Percentiles rank a stretch among this genome's conserved stretches.
Conservation (phyloP, 2,888 invertebrate genomes). For the Tanaodytes sp. region DNA sequence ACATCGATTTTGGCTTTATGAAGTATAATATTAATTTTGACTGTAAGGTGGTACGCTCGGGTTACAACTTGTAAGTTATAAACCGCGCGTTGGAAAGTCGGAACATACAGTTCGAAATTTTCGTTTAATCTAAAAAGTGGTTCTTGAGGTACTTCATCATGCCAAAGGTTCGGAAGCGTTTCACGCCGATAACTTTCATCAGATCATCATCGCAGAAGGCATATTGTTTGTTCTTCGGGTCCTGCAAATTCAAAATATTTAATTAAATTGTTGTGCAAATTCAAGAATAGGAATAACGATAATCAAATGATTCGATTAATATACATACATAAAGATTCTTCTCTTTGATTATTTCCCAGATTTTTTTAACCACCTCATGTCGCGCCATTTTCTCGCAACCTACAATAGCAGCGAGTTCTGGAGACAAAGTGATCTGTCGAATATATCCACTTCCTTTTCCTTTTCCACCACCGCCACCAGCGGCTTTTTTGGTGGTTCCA, state of each 20-base stretch:
- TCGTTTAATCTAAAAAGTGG: slow-evolving; percentile 82
- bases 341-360: slow-evolving; percentile 93
- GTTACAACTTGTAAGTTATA: background rate
- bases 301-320: too few species aligned
- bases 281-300: too few species aligned
- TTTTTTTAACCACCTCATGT: slow-evolving; percentile 91
- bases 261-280: background rate
- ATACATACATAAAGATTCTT: slow-evolving; percentile 82
- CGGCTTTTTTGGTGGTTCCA: slow-evolving; percentile 75
- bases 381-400: slow-evolving; percentile 89
- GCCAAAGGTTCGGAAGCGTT: slow-evolving; percentile 94
- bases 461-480: slow-evolving; percentile 75
- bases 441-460: slow-evolving; percentile 88
- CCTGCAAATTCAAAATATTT: slow-evolving; percentile 73
- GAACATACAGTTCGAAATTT: slow-evolving; percentile 64
- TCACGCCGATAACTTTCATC: slow-evolving; percentile 90
- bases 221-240: slow-evolving; percentile 95
- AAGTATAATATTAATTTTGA: background rate
- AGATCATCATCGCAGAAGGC: slow-evolving; percentile 95
- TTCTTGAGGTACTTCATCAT: slow-evolving; percentile 97
- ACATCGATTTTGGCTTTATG: background rate
- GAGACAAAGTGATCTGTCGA: slow-evolving; percentile 86
- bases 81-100: slow-evolving; percentile 20
- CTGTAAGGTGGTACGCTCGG: too few species aligned
- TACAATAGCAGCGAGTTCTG: slow-evolving; percentile 87